Base-by-base conservation (phyloP, 2,113 vertebrate species). In the Smithornis capensis region DNA sequence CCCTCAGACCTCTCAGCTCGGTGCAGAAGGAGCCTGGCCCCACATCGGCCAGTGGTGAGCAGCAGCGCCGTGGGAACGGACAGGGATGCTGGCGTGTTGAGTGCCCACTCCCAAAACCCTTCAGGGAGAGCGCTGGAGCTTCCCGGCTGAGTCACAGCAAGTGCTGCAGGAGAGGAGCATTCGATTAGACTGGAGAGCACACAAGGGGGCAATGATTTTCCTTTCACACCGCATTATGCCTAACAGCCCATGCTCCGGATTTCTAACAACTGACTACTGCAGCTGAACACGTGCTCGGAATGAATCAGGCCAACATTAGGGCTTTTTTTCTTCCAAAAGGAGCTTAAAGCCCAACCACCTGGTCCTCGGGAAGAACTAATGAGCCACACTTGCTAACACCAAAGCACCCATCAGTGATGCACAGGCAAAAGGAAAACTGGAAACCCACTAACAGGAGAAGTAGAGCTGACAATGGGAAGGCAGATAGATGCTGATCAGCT, bases 191-290 rank as follows among this genome's bases (percentile, higher is more conserved):
- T 47, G 82, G 87, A 94, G 76, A 90, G 89, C 90, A 87, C 91
- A 86, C 86, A 35, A 90, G 92, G 86, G 88, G 94, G 84, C 94
- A 96, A 28, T 90, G 84, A 93, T 83, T 95, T 91, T 90, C 78
- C 93, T 93, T 95, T 91, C 92, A 95, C 93, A 87, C 82, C 10
- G 4, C 95, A 94, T 94, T 96, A 93, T 37, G 42, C 88, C 96
- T 38, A 90, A 76, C 85, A 94, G 96, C 56, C 74, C 18, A 1
- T 24, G 77, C 77, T 87, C 93, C 35, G 21, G 50, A 23, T 62
- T 82, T 70, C 35, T 47, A 91, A 80, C 94, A 89, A 83, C 59
- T 33, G 1, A 73, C 91, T 79, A 38, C 87, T 80, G 35, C 63
- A 53, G 63, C 74, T 55, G 33, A 82, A 64, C 62, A 4, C 6